Percentiles rank a stretch among this genome's conserved stretches.
phyloP scores from a whole-genome alignment of 2,797 vertebrate genomes.

The Cephalopachus bancanus region DNA sequence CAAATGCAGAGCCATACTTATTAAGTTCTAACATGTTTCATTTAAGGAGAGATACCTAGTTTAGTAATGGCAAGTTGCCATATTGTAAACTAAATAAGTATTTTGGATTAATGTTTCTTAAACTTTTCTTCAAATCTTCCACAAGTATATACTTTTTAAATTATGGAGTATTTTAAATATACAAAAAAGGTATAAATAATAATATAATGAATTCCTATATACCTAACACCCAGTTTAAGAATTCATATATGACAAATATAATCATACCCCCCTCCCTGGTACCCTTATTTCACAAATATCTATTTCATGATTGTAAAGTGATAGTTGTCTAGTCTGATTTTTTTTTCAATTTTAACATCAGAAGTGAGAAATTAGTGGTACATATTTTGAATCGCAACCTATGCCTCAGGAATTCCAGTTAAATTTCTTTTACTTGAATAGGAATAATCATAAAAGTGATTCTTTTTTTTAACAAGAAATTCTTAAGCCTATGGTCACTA shows the following conservation, averaged over 20 bases:
- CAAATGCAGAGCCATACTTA: conserved; percentile 21
- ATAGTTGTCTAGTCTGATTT: conserved; percentile 35
- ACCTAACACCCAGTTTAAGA: conserved; percentile 57
- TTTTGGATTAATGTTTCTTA: conserved; percentile 66
- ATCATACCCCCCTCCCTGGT: neutral
- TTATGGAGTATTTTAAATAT: conserved; percentile 80
- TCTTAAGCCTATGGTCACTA: conserved; percentile 56
- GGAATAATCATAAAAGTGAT: conserved; percentile 44
- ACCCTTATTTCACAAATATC: conserved; percentile 23
- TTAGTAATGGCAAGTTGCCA: conserved; percentile 45
- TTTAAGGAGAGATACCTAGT: conserved; percentile 25
- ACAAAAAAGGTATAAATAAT: conserved; percentile 77
- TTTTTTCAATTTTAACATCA: conserved; percentile 59
- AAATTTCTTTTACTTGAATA: conserved; percentile 65
- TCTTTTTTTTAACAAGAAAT: conserved; percentile 18
- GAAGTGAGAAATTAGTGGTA: conserved; percentile 53
- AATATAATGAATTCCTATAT: conserved; percentile 78
- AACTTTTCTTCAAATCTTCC: conserved; percentile 60
- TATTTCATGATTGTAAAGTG: conserved; percentile 56
- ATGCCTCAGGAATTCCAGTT: conserved; percentile 67
- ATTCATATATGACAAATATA: conserved; percentile 60
- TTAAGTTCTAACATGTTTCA: conserved; percentile 28
- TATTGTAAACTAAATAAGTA: conserved; percentile 43
- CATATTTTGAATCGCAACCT: conserved; percentile 61
- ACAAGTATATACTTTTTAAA: conserved; percentile 78